phyloP scores from a whole-genome alignment of 2,797 vertebrate genomes.

The Ptychobarbus kaznakovi region DNA sequence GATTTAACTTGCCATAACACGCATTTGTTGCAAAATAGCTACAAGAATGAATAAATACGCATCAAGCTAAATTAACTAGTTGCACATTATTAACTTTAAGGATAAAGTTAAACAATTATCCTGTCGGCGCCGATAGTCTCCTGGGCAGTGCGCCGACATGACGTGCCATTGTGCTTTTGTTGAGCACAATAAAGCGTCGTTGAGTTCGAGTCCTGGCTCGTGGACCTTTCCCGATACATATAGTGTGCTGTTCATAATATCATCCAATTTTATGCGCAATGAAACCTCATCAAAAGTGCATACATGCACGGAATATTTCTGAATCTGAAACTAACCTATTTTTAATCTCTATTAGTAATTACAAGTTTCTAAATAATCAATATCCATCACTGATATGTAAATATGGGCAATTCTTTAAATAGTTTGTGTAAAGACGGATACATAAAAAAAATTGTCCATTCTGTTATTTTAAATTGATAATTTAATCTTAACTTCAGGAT shows the following conservation, averaged over 20 bases:
- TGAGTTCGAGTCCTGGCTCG: no score
- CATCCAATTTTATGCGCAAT: background rate
- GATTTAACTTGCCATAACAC: no score
- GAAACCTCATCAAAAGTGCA: background rate
- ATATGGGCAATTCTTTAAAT: background rate
- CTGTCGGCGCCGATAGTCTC: no score
- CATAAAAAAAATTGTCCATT: background rate
- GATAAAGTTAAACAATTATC: no score
- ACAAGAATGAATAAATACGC: no score
- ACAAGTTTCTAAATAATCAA: background rate
- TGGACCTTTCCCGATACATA: no score
- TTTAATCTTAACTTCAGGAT: constrained; percentile 6
- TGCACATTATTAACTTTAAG: no score
- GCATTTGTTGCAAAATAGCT: no score
- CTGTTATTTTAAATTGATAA: background rate
- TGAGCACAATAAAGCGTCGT: no score
- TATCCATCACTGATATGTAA: background rate
- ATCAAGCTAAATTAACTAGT: no score
- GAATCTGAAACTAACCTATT: background rate
- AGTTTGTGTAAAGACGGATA: background rate
- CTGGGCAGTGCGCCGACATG: no score
- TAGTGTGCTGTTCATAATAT: background rate
- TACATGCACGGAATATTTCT: background rate
- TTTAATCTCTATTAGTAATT: background rate
- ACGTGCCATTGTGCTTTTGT: no score